Evolutionary conservation across 2,888 invertebrate species (phyloP).

Genomic region (Lochmaea capreae): DNA sequence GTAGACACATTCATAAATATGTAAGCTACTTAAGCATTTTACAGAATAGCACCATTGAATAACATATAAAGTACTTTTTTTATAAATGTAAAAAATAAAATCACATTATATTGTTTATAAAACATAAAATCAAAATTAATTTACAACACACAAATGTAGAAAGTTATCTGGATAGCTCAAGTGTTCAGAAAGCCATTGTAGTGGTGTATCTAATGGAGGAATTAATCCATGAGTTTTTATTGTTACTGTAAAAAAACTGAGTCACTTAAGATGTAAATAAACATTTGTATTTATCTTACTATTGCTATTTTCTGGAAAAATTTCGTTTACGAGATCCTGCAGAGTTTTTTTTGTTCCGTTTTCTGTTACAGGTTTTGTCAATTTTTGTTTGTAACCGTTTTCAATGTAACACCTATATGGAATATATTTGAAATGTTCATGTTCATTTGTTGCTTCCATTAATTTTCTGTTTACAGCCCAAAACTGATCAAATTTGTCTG

Average conservation of each 20-base stretch:
- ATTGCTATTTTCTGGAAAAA: slow-evolving; percentile 72
- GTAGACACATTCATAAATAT: neutral
- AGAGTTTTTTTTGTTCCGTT: slow-evolving; percentile 80
- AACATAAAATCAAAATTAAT: neutral
- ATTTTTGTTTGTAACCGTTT: slow-evolving; percentile 78
- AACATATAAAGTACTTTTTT: neutral
- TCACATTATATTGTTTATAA: neutral
- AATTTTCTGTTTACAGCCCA: slow-evolving; percentile 96
- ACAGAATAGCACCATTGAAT: neutral
- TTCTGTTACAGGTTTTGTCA: slow-evolving; percentile 80
- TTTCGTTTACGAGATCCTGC: slow-evolving; percentile 76
- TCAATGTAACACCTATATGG: slow-evolving; percentile 86
- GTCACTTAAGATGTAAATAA: slow-evolving; percentile 11
- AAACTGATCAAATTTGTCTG: slow-evolving; percentile 98
- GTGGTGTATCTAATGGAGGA: slow-evolving; percentile 87
- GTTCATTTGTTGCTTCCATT: slow-evolving; percentile 87
- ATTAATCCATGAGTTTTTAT: slow-evolving; percentile 90
- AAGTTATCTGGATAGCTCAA: slow-evolving; percentile 99
- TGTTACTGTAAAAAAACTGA: slow-evolving; percentile 71
- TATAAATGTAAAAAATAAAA: neutral
- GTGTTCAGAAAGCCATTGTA: slow-evolving; percentile 98
- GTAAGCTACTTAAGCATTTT: neutral
- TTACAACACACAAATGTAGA: slow-evolving; percentile 79
- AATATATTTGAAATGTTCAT: slow-evolving; percentile 88
- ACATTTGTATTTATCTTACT: slow-evolving; percentile 56